A percentile compares a stretch with the other conserved stretches of the same genome.
Evolutionary conservation across 1,140 invertebrate species (phyloP).

Genomic region (Aradophagus sp.): DNA sequence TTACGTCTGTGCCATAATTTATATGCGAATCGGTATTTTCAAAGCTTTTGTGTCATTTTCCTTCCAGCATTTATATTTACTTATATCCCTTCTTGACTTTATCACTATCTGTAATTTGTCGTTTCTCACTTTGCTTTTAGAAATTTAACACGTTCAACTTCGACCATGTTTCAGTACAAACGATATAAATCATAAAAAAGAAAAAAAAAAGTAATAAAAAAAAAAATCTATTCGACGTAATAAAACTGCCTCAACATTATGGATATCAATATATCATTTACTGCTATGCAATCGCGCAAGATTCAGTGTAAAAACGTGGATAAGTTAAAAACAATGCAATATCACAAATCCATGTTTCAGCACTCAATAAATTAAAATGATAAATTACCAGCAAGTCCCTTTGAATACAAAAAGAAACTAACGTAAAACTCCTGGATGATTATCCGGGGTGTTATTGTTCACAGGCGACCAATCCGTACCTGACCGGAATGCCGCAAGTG

Average conservation of each 20-base stretch:
- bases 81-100: conserved; percentile 25
- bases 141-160: conserved; percentile 12
- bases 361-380: no score
- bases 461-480: conserved; percentile 91
- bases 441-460: conserved; percentile 68
- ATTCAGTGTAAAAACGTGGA: conserved; percentile 4
- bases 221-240: background rate
- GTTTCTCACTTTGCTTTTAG: conserved; percentile 12
- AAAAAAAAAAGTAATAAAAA: no score
- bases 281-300: conserved; percentile 31
- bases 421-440: conserved; percentile 43
- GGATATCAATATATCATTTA: conserved; percentile 16
- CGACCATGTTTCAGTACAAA: conserved; percentile 18
- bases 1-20: conserved; percentile 44
- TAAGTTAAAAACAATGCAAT: no score
- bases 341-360: no score
- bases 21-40: conserved; percentile 53
- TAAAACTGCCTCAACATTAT: background rate
- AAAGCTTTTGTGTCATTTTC: conserved; percentile 53
- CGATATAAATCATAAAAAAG: background rate
- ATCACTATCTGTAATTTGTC: conserved; percentile 33
- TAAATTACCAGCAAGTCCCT: no score
- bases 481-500: conserved; percentile 88
- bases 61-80: conserved; percentile 32
- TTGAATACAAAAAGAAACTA: conserved; percentile 13